phyloP scores from a whole-genome alignment of 1,140 invertebrate genomes.

The Ceratosolen fusciceps region DNA sequence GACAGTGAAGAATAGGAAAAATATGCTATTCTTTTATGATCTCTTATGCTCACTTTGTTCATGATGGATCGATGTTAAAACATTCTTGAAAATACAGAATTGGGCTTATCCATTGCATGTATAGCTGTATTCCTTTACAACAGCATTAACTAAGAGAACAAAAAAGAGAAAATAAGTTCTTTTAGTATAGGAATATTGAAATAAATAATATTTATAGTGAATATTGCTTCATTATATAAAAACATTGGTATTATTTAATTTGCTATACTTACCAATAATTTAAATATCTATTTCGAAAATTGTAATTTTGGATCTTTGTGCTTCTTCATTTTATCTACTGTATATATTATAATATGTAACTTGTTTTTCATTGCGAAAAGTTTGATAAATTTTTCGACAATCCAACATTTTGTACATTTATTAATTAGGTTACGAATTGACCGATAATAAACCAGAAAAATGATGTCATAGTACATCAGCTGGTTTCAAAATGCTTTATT shows the following conservation, averaged over 20 bases:
- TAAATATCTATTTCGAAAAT: not conserved
- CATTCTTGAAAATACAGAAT: not conserved
- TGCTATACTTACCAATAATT: not conserved
- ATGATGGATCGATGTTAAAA: not conserved
- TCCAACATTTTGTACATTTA: conserved; percentile 22
- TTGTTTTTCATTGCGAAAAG: not conserved
- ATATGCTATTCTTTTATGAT: conserved; percentile 2
- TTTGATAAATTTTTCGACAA: not conserved
- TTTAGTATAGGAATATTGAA: not conserved
- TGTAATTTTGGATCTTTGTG: not conserved
- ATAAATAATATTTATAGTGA: not conserved
- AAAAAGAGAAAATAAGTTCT: not conserved
- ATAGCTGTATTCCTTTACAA: not conserved
- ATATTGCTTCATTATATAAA: conserved; percentile 22
- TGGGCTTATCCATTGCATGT: not conserved
- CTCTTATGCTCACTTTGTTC: conserved; percentile 1
- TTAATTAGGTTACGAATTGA: conserved; percentile 36
- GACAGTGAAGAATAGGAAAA: conserved; percentile 2
- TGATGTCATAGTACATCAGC: conserved; percentile 24
- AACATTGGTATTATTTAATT: not conserved
- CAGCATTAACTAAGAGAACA: conserved; percentile 1
- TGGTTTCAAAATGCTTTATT: conserved; percentile 2
- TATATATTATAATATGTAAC: not conserved
- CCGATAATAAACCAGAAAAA: not conserved
- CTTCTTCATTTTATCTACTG: conserved; percentile 21